Evolutionary conservation across 1,140 invertebrate genomes (phyloP).

Genomic region (Phymorhynchus buccinoides): DNA sequence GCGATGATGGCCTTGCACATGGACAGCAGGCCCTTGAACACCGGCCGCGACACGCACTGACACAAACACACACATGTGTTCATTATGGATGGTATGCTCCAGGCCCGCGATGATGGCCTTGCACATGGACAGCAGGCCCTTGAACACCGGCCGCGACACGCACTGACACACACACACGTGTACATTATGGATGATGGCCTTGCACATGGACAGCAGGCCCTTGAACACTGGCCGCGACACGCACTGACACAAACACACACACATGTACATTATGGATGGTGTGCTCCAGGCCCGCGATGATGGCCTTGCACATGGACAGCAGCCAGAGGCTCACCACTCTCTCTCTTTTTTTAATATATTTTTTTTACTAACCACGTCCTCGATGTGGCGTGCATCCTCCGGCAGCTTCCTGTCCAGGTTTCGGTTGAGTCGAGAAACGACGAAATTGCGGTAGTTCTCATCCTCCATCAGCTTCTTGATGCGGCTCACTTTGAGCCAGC

Average conservation of each 20-base stretch:
- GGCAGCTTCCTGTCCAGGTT: slow-evolving; percentile 94
- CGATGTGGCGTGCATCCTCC: slow-evolving; percentile 93
- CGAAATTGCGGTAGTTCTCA: slow-evolving; percentile 97
- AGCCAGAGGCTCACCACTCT: too few relatives aligned
- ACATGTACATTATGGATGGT: slow-evolving; percentile 95
- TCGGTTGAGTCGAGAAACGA: slow-evolving; percentile 94
- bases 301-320: slow-evolving; percentile 90
- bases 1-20: slow-evolving; percentile 89
- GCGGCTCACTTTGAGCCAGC: slow-evolving; percentile 95
- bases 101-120: slow-evolving; percentile 91
- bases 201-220: slow-evolving; percentile 94
- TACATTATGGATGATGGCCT: slow-evolving; percentile 81
- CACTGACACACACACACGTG: slow-evolving; percentile 50
- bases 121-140: slow-evolving; percentile 95
- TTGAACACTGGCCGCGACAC: slow-evolving; percentile 85
- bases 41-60: slow-evolving; percentile 73
- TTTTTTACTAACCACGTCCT: slow-evolving; percentile 89
- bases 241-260: slow-evolving; percentile 52
- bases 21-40: slow-evolving; percentile 98
- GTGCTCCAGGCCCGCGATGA: slow-evolving; percentile 90
- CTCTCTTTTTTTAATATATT: too few relatives aligned
- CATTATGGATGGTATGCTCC: slow-evolving; percentile 90
- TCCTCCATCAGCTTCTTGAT: slow-evolving; percentile 98
- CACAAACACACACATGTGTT: background rate
- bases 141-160: slow-evolving; percentile 83